Base-by-base conservation (phyloP, 2,113 vertebrate genomes). In the Eurypyga helias region DNA sequence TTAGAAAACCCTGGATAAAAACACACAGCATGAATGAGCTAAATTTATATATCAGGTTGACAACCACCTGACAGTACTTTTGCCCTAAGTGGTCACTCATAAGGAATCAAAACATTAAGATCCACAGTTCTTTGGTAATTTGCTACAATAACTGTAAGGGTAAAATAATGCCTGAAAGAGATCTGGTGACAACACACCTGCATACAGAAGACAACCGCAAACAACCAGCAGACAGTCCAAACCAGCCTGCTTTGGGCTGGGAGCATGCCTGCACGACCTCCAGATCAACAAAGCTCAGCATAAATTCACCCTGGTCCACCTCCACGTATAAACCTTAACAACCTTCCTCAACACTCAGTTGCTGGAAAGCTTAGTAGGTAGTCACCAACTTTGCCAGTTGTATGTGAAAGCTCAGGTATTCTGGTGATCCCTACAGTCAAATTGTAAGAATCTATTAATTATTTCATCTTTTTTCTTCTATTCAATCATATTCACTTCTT, bases 1-100 rank as follows among this genome's bases (percentile, higher is more conserved):
- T 80, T 11, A 66, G 38, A 82, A 96, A 86, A 83, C 28, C 29
- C 48, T 71, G 29, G 46, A 28, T 62, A 33, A 81, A 93, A 86
- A 31, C 29, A 45, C 0, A 51, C 10, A n/a, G 16, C 6, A 0
- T 0, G 1, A 90, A 81, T 4, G 11, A 83, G 43, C 0, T 8
- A 38, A 15, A 70, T 90, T 75, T 67, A 58, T 18, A 66, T 28
- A 25, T 24, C 11, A 19, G 20, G 69, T 2, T 83, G 70, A 62
- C 72, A 84, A 73, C 0, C 28, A 41, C 75, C 36, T 28, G 28
- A 46, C 36, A n/a, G 36, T 46, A n/a, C 19, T 65, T 76, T 48
- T 80, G 23, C 77, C 46, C 20, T 62, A 38, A 77, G 33, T 7
- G n/a, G 71, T 83, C 67, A 86, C 55, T 61, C 78, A 17, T 2